phyloP scores from a whole-genome alignment of 2,113 vertebrate genomes.

The human region GRCh38 chr1:154892501-154893000 shows the following conservation, averaged over 20 bases:
- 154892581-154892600: background rate
- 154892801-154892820: background rate
- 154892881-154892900: no score
- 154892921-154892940: background rate
- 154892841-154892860: background rate
- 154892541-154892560: background rate
- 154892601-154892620: background rate
- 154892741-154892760: background rate
- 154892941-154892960: background rate
- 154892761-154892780: background rate
- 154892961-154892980: background rate
- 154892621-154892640: background rate
- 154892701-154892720: background rate
- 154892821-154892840: background rate
- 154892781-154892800: background rate
- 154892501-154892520: background rate
- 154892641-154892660: background rate
- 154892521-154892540: background rate
- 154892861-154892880: background rate
- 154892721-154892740: background rate
- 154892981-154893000: background rate
- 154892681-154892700: background rate
- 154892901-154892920: background rate
- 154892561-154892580: background rate
- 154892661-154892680: background rate